Conservation (phyloP, 2,113 vertebrate genomes). For the Furnarius figulus region DNA sequence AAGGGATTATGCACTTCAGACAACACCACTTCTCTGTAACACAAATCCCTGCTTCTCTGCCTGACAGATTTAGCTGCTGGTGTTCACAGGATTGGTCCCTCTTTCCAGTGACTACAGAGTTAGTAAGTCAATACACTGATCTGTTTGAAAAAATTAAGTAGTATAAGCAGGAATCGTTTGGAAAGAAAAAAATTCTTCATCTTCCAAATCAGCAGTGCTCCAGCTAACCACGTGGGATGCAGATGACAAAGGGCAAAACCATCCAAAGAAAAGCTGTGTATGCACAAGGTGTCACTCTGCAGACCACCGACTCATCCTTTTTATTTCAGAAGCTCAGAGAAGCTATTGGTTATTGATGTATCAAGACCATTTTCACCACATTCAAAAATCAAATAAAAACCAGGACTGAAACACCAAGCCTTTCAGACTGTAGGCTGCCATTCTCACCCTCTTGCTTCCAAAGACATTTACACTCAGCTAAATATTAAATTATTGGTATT, state of each 20-base stretch:
- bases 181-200: neutral
- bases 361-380: neutral
- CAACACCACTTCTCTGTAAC: neutral
- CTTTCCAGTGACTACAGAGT: neutral
- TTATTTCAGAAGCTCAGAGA: neutral
- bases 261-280: neutral
- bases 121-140: neutral
- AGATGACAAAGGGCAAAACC: neutral
- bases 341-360: neutral
- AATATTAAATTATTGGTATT: conserved; percentile 1
- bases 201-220: neutral
- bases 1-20: conserved; percentile 11
- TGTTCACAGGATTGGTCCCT: neutral
- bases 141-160: neutral
- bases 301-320: neutral
- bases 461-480: neutral
- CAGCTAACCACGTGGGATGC: neutral
- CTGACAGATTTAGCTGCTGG: neutral
- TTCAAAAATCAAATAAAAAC: neutral
- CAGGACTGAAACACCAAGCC: neutral
- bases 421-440: neutral
- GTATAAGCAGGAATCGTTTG: neutral
- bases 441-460: neutral
- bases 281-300: neutral
- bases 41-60: neutral